Conservation (phyloP, 2,888 invertebrate species). For the Hirtodrosophila trivittata region DNA sequence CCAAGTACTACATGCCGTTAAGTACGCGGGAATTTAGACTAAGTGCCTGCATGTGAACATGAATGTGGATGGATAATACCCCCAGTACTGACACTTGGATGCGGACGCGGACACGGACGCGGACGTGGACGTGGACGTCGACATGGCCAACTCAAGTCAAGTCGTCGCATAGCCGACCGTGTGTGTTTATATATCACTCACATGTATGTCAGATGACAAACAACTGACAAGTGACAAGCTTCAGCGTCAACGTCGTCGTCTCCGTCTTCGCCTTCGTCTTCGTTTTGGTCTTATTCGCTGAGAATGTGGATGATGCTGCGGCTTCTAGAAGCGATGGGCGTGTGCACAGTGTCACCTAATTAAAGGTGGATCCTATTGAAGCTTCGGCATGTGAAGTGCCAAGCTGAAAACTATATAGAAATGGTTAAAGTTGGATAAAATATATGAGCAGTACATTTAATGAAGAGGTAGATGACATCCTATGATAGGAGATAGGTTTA, state of each 20-base stretch:
- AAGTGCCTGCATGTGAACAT: constrained; percentile 62
- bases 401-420: too few species aligned
- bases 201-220: constrained; percentile 82
- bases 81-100: constrained; percentile 28
- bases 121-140: constrained; percentile 30
- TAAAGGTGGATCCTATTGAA: constrained; percentile 13
- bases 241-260: constrained; percentile 68
- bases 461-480: too few species aligned
- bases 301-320: constrained; percentile 37
- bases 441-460: too few species aligned
- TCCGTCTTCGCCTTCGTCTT: constrained; percentile 36
- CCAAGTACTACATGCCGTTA: constrained; percentile 63
- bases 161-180: constrained; percentile 54
- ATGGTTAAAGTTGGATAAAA: too few species aligned
- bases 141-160: constrained; percentile 57
- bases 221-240: constrained; percentile 83
- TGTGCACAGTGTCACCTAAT: constrained; percentile 45
- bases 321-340: not conserved
- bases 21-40: constrained; percentile 72
- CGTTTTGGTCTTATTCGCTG: constrained; percentile 26
- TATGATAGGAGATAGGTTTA: too few species aligned
- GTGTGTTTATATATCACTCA: constrained; percentile 82
- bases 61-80: constrained; percentile 53
- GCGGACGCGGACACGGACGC: constrained; percentile 21
- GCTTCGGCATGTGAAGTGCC: too few species aligned